Evolutionary conservation across 2,888 invertebrate species (phyloP).

Genomic region (Hydropsyche betteni): DNA sequence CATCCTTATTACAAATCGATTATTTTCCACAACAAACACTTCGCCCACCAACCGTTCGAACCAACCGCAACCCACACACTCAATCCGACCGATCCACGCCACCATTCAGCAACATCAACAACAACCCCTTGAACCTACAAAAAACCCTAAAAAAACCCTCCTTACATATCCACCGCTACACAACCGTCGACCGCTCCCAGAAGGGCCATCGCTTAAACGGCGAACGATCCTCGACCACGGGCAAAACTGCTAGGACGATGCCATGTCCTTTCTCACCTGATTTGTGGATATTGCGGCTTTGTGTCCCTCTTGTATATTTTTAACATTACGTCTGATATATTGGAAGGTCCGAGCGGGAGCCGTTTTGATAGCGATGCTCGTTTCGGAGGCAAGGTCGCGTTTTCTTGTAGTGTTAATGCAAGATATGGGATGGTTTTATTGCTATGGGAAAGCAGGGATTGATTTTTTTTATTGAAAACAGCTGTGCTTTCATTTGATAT

Average conservation of each 20-base stretch:
- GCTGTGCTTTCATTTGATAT: too few relatives aligned
- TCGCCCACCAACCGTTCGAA: too few relatives aligned
- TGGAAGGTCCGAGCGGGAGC: conserved; percentile 8
- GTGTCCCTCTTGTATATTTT: conserved; percentile 35
- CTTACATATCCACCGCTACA: too few relatives aligned
- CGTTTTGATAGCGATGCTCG: neutral
- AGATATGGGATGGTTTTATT: neutral
- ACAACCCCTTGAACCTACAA: too few relatives aligned
- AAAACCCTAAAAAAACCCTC: too few relatives aligned
- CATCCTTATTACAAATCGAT: too few relatives aligned
- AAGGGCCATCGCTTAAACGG: conserved; percentile 33
- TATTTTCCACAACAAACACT: too few relatives aligned
- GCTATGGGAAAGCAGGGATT: neutral
- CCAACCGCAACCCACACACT: too few relatives aligned
- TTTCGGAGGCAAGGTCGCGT: neutral
- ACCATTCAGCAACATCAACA: too few relatives aligned
- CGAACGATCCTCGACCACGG: conserved; percentile 19
- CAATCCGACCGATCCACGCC: too few relatives aligned
- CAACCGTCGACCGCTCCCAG: conserved; percentile 30
- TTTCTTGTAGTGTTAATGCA: neutral
- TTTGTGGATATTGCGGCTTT: conserved; percentile 37
- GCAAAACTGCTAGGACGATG: neutral
- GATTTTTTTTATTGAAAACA: neutral
- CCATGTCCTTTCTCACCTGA: conserved; percentile 22
- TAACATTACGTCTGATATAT: conserved; percentile 42